Evolutionary conservation across 2,888 invertebrate species (phyloP).

Genomic region (Ectobius pallidus): DNA sequence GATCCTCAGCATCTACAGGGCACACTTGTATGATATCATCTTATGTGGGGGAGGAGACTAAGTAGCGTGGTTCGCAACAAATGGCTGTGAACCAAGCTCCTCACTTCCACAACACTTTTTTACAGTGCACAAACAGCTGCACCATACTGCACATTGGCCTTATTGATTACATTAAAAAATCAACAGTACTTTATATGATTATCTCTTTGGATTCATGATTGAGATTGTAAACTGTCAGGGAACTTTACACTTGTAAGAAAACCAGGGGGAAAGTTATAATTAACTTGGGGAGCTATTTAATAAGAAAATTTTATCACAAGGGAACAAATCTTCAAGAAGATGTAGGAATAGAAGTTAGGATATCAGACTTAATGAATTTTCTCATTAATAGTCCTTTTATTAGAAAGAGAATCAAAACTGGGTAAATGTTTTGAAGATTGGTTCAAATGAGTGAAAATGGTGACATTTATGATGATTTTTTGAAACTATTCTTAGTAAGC

Average conservation of each 20-base stretch:
- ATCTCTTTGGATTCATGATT: background rate
- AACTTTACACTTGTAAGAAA: background rate
- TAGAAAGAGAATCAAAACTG: conserved; percentile 12
- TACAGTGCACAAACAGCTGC: conserved; percentile 8
- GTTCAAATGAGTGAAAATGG: background rate
- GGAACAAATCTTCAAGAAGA: conserved; percentile 4
- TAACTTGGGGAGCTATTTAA: background rate
- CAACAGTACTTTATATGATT: background rate
- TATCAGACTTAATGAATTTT: background rate
- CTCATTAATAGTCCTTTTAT: background rate
- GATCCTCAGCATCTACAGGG: conserved; percentile 83
- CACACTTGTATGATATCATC: conserved; percentile 94
- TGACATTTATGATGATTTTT: background rate
- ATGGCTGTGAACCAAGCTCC: conserved; percentile 63
- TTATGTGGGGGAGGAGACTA: conserved; percentile 89
- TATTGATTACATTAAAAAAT: background rate
- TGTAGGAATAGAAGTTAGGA: background rate
- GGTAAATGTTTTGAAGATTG: background rate
- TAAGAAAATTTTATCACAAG: background rate
- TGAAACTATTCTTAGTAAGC: background rate
- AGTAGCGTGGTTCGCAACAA: conserved; percentile 77
- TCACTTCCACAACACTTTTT: conserved; percentile 33
- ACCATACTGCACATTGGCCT: conserved; percentile 19
- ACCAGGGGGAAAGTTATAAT: background rate
- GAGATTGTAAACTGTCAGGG: conserved; percentile 2